A percentile compares a stretch with the other conserved stretches of the same genome.
Conservation (phyloP, 2,888 invertebrate species). For the Malthinus flaveolus region DNA sequence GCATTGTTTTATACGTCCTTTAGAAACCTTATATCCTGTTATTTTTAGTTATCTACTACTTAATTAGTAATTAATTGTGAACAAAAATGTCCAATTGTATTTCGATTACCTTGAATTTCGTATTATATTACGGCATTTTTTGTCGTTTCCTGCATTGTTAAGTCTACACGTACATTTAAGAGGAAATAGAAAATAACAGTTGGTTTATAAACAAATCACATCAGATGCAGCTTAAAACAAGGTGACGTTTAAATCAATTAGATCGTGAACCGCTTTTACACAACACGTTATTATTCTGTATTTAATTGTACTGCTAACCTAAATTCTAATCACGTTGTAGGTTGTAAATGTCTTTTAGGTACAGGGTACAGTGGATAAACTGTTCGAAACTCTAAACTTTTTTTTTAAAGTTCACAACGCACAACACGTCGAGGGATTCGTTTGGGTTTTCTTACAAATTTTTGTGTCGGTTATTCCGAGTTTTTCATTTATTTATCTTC, state of each 20-base stretch:
- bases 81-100: not conserved
- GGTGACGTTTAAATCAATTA: conserved; percentile 4
- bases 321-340: conserved; percentile 4
- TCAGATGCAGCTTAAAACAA: not conserved
- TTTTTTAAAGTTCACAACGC: not conserved
- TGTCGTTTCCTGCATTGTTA: conserved; percentile 1
- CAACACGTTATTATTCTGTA: conserved; percentile 5
- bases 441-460: no score
- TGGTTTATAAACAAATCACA: not conserved
- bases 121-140: not conserved
- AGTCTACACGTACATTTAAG: not conserved
- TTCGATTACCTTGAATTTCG: conserved; percentile 1
- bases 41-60: not conserved
- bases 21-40: no score
- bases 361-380: not conserved
- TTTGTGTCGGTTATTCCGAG: no score
- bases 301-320: conserved; percentile 23
- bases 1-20: no score
- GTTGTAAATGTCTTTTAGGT: not conserved
- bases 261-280: conserved; percentile 15
- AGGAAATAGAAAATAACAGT: not conserved
- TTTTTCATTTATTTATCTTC: no score
- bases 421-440: no score
- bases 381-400: not conserved
- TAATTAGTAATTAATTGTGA: conserved; percentile 2